Evolutionary conservation across 1,140 invertebrate species (phyloP).

Genomic region (Reticulitermes speratus): DNA sequence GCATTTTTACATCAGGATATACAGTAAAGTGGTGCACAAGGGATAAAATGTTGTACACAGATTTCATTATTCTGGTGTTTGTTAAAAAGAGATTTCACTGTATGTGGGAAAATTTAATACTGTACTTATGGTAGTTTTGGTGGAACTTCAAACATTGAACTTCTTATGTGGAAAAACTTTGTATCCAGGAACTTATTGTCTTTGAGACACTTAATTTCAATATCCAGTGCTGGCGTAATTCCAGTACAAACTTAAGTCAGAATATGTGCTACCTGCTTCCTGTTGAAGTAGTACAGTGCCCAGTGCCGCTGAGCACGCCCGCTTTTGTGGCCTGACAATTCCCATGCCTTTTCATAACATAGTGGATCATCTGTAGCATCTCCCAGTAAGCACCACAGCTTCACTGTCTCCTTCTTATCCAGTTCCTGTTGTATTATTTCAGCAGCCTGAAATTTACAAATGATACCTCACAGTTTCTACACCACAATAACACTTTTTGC

Average conservation of each 20-base stretch:
- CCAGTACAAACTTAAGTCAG: neutral
- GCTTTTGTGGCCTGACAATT: constrained; percentile 76
- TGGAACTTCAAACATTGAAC: too few relatives aligned
- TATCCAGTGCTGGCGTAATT: neutral
- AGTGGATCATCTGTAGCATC: constrained; percentile 69
- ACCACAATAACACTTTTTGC: neutral
- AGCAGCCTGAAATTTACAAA: constrained; percentile 64
- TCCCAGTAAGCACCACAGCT: constrained; percentile 85
- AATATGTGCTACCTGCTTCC: constrained; percentile 54
- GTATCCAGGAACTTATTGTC: too few relatives aligned
- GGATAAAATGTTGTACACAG: too few relatives aligned
- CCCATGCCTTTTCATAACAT: constrained; percentile 88
- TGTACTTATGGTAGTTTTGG: too few relatives aligned
- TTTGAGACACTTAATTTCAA: too few relatives aligned
- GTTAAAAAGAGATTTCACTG: too few relatives aligned
- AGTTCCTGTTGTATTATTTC: constrained; percentile 84
- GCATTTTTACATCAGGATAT: too few relatives aligned
- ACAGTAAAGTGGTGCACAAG: too few relatives aligned
- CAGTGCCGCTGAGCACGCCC: constrained; percentile 80
- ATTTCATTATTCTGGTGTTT: too few relatives aligned
- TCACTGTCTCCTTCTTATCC: constrained; percentile 75
- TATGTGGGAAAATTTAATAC: too few relatives aligned
- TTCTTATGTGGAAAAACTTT: too few relatives aligned
- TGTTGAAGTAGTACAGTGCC: constrained; percentile 75
- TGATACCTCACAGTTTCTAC: neutral